These are phyloP conservation scores for Oegoconia quadripuncta DNA, from an alignment of 2,888 invertebrate species.

Conservation along the genomic window DNA sequence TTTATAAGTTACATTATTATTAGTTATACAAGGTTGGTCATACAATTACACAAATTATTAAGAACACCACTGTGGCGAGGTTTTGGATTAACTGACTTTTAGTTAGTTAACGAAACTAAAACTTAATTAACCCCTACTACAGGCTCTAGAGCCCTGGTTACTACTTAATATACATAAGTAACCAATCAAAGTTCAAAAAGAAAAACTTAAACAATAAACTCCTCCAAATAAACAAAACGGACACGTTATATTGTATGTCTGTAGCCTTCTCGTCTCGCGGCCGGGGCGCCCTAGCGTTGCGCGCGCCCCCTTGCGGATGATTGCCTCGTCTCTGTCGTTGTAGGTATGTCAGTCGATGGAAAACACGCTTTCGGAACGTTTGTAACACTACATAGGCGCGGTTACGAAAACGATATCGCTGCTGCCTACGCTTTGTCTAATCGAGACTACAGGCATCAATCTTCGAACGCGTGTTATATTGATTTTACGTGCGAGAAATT, in stretches of 20 bases:
- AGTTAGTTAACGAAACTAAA: too few species aligned
- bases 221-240: too few species aligned
- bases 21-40: too few species aligned
- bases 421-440: slow-evolving; percentile 48
- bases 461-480: slow-evolving; percentile 43
- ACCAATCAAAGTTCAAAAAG: too few species aligned
- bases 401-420: slow-evolving; percentile 41
- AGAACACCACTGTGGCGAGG: too few species aligned
- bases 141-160: too few species aligned
- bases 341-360: slow-evolving; percentile 34
- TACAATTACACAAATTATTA: too few species aligned
- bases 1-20: too few species aligned
- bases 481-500: slow-evolving; percentile 48
- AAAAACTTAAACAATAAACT: too few species aligned
- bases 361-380: slow-evolving; percentile 44
- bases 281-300: not conserved
- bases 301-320: slow-evolving; percentile 9
- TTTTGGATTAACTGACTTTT: too few species aligned
- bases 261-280: not conserved
- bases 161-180: too few species aligned
- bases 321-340: slow-evolving; percentile 27
- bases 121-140: too few species aligned
- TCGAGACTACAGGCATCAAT: slow-evolving; percentile 32
- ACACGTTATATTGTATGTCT: not conserved
- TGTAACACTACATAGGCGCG: slow-evolving; percentile 33